These are phyloP conservation scores for Scaptodrosophila lebanonensis DNA, from an alignment of 1,140 invertebrate genomes.

Conservation along the genomic window DNA sequence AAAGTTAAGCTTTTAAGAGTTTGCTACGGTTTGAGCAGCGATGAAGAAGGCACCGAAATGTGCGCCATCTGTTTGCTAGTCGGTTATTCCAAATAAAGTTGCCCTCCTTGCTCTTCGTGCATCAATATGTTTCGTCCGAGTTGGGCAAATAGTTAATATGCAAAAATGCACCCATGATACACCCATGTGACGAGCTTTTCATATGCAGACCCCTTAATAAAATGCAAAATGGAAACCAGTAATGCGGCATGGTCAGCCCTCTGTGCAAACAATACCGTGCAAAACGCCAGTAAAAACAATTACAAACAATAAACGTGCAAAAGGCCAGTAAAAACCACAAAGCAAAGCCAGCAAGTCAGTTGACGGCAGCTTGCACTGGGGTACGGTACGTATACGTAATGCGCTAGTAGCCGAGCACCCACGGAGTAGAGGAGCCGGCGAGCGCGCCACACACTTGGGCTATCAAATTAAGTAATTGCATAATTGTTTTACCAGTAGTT, in stretches of 20 bases:
- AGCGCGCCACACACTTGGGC: slow-evolving; percentile 56
- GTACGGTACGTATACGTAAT: slow-evolving; percentile 61
- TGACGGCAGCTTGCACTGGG: slow-evolving; percentile 12
- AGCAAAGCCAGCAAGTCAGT: slow-evolving; percentile 42
- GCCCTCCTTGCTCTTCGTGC: too few species aligned
- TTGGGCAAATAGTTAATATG: too few species aligned
- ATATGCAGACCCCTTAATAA: background rate
- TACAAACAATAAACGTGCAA: slow-evolving; percentile 48
- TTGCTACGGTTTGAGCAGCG: too few species aligned
- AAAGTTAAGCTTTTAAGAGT: too few species aligned
- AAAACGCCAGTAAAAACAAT: slow-evolving; percentile 47
- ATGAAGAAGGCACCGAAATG: too few species aligned
- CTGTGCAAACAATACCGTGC: slow-evolving; percentile 52
- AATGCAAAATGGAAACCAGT: too few species aligned
- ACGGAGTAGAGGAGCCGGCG: too few species aligned
- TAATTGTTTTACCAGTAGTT: slow-evolving; percentile 74
- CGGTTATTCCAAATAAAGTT: too few species aligned
- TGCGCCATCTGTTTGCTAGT: too few species aligned
- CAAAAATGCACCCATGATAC: too few species aligned
- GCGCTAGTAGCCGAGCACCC: background rate
- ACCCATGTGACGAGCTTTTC: slow-evolving; percentile 17
- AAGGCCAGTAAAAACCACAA: slow-evolving; percentile 60
- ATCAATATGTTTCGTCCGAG: too few species aligned
- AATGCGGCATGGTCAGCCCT: slow-evolving; percentile 15
- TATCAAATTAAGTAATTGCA: slow-evolving; percentile 75